Evolutionary conservation across 2,797 vertebrate species (phyloP).

Genomic region (Psittacula echo): DNA sequence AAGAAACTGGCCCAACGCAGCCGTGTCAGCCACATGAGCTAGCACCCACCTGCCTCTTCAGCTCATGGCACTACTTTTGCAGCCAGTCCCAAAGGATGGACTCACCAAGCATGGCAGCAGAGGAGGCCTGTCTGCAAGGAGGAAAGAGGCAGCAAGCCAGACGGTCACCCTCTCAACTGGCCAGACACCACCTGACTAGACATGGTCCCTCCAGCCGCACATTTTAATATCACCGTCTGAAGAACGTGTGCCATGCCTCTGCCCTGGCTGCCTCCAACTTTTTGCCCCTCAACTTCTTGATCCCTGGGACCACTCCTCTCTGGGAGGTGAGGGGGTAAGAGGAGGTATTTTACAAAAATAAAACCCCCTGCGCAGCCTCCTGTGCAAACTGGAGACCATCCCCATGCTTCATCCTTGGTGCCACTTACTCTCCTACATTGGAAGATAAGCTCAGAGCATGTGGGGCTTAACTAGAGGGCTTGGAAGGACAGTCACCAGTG

Average conservation of each 20-base stretch:
- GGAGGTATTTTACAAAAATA: background rate
- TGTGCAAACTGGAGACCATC: background rate
- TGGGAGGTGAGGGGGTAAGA: rapidly evolving
- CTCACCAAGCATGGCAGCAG: rapidly evolving
- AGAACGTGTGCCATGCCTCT: background rate
- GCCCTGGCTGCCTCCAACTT: background rate
- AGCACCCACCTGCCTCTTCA: background rate
- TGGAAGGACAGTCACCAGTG: background rate
- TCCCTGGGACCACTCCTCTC: background rate
- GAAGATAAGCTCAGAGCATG: background rate
- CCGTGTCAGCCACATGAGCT: rapidly evolving
- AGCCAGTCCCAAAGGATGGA: rapidly evolving
- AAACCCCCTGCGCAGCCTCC: background rate
- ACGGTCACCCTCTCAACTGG: background rate
- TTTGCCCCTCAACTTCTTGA: background rate
- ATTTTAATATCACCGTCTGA: background rate
- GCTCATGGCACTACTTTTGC: rapidly evolving
- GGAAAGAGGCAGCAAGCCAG: background rate
- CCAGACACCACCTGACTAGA: slow-evolving; percentile 8
- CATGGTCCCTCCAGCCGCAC: background rate
- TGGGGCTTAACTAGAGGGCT: background rate
- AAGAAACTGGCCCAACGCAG: rapidly evolving
- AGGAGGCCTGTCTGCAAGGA: background rate
- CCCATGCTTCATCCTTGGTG: background rate
- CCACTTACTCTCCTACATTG: background rate